These are phyloP conservation scores for Ceratothoa steindachneri DNA, from an alignment of 2,888 invertebrate genomes.

Conservation along the genomic window DNA sequence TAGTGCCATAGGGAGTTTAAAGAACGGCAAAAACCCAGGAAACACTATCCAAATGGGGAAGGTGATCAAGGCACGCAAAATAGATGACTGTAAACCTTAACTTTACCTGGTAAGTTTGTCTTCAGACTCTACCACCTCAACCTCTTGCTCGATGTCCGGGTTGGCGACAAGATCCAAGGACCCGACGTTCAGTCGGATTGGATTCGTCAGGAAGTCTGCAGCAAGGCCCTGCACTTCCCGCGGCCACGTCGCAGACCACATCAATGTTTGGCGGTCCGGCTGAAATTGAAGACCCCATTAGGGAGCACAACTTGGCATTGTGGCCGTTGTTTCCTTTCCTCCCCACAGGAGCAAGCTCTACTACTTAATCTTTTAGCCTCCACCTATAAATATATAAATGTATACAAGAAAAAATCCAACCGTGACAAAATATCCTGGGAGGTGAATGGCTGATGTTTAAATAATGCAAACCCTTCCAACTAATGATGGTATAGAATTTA, in stretches of 20 bases:
- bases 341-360: too few species aligned
- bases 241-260: slow-evolving; percentile 29
- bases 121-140: not conserved
- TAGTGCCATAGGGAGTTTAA: too few species aligned
- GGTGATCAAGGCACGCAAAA: not conserved
- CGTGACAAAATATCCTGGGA: too few species aligned
- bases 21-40: too few species aligned
- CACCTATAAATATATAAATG: too few species aligned
- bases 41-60: too few species aligned
- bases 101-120: slow-evolving; percentile 16
- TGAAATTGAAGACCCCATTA: slow-evolving; percentile 2
- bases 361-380: too few species aligned
- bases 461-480: too few species aligned
- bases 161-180: slow-evolving; percentile 17
- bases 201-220: slow-evolving; percentile 6
- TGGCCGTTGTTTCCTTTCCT: too few species aligned
- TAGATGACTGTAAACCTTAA: not conserved
- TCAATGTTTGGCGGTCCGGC: slow-evolving; percentile 21
- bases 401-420: not conserved
- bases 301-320: too few species aligned
- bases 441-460: too few species aligned
- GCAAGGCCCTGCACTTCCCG: slow-evolving; percentile 17
- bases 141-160: slow-evolving; percentile 11
- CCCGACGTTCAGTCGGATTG: slow-evolving; percentile 17
- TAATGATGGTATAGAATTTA: too few species aligned